Conservation (phyloP, 2,113 vertebrate genomes). For the Fulmarus glacialis region DNA sequence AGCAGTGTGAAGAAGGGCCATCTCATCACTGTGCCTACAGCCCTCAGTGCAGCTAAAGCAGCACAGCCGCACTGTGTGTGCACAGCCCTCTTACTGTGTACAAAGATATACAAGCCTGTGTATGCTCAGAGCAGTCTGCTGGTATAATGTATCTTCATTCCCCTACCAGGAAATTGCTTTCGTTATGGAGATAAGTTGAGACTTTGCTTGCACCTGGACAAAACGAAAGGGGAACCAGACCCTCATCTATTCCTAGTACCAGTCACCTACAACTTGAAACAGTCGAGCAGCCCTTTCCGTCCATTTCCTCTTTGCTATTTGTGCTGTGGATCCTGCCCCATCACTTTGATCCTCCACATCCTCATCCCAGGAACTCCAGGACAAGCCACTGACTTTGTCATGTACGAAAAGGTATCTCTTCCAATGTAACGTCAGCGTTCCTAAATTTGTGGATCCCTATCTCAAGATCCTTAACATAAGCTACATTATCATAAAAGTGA, state of each 20-base stretch:
- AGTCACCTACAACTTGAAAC: background rate
- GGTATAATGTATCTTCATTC: background rate
- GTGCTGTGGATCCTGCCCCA: background rate
- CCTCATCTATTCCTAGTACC: background rate
- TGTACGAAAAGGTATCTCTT: background rate
- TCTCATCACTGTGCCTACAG: background rate
- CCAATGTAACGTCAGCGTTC: background rate
- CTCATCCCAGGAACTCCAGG: background rate
- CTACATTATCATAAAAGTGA: background rate
- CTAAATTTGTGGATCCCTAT: background rate
- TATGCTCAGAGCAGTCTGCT: background rate
- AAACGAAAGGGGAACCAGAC: background rate
- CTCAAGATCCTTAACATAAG: background rate
- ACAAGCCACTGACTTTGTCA: background rate
- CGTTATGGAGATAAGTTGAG: background rate
- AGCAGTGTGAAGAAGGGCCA: background rate
- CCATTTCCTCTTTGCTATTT: background rate
- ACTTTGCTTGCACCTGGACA: background rate
- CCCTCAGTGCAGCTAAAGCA: background rate
- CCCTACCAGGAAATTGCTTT: background rate
- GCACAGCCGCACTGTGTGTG: background rate
- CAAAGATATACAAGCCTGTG: background rate
- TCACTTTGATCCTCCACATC: background rate
- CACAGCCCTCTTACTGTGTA: accelerated
- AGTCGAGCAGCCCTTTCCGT: background rate